phyloP scores from a whole-genome alignment of 2,113 vertebrate genomes.

The Acinonyx jubatus region DNA sequence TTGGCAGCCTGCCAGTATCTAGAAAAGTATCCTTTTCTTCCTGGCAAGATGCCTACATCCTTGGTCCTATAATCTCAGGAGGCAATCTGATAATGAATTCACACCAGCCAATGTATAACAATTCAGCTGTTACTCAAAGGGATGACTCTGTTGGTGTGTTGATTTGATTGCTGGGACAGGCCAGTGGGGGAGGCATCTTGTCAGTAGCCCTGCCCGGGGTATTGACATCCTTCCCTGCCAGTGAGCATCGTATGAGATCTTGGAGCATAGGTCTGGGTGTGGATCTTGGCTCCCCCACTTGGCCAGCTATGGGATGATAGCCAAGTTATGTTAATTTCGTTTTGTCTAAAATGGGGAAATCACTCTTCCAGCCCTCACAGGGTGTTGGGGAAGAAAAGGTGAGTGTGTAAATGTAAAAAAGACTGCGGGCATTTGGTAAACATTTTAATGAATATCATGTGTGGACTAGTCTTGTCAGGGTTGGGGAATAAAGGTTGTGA shows the following conservation, averaged over 20 bases:
- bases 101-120: neutral
- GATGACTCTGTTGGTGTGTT: neutral
- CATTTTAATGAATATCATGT: neutral
- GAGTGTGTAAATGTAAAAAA: neutral
- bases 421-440: neutral
- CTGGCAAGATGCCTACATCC: neutral
- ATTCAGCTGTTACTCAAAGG: neutral
- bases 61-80: neutral
- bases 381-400: neutral
- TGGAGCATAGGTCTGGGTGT: neutral
- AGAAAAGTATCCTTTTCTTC: neutral
- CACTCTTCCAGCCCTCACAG: neutral
- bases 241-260: neutral
- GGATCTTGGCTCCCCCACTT: neutral
- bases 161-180: neutral
- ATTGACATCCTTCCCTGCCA: neutral
- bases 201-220: neutral
- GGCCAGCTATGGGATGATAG: neutral
- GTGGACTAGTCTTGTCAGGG: neutral
- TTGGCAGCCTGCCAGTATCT: neutral
- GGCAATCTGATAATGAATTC: neutral
- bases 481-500: neutral
- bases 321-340: neutral
- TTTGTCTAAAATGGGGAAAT: neutral
- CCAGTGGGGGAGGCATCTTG: neutral